These are phyloP conservation scores for Malurus leucopterus DNA, from an alignment of 2,797 vertebrate genomes.

Conservation along the genomic window DNA sequence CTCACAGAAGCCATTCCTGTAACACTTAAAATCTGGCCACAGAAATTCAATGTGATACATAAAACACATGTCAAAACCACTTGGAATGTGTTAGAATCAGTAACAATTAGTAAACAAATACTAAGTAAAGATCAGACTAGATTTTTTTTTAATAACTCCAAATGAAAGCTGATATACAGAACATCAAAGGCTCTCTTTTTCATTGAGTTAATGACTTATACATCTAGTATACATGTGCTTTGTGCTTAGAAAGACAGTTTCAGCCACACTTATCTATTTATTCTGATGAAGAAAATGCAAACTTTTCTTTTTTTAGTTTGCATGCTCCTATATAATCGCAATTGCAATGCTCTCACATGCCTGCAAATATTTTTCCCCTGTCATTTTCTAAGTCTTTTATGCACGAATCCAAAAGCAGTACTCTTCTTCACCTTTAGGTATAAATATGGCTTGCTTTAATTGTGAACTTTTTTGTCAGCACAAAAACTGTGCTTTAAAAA, in stretches of 20 bases:
- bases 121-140: not conserved
- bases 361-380: not conserved
- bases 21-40: not conserved
- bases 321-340: not conserved
- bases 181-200: not conserved
- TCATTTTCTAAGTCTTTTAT: not conserved
- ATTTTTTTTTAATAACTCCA: not conserved
- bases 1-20: not conserved
- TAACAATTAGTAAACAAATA: not conserved
- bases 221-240: not conserved
- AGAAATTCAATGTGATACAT: not conserved
- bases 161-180: not conserved
- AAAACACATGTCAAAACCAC: not conserved
- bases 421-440: not conserved
- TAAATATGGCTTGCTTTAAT: not conserved
- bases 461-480: accelerated
- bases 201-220: not conserved
- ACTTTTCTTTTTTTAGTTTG: not conserved
- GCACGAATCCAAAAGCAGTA: not conserved
- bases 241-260: not conserved
- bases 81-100: not conserved
- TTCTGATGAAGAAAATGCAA: not conserved
- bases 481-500: not conserved
- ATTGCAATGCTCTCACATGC: not conserved
- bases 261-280: not conserved